Percentiles rank a stretch among this genome's conserved stretches.
Evolutionary conservation across 2,797 vertebrate species (phyloP).

Genomic region (Vipera latastei): DNA sequence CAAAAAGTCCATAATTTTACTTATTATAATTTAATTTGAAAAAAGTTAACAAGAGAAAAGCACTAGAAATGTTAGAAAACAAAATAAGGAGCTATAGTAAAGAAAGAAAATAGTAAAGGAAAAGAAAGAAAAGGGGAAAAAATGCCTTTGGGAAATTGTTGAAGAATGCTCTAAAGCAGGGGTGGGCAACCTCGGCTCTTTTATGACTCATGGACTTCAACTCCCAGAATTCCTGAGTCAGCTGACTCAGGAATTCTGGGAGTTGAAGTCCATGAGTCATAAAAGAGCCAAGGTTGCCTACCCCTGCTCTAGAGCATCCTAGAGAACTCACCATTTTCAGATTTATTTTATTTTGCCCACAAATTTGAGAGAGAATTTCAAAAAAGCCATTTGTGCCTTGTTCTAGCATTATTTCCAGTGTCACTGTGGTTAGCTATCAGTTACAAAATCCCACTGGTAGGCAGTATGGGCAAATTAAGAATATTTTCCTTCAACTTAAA

Average conservation of each 20-base stretch:
- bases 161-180: neutral
- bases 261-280: too few species aligned
- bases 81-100: neutral
- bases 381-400: neutral
- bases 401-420: neutral
- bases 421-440: neutral
- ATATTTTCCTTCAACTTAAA: neutral
- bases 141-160: neutral
- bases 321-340: neutral
- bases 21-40: neutral
- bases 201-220: too few species aligned
- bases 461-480: neutral
- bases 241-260: too few species aligned
- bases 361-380: neutral
- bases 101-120: neutral
- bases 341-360: neutral
- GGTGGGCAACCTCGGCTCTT: too few species aligned
- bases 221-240: too few species aligned
- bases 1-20: neutral
- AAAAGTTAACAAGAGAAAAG: neutral
- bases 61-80: neutral
- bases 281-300: too few species aligned
- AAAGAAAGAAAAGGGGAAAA: neutral
- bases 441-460: neutral
- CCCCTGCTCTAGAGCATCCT: too few species aligned